Conservation (phyloP, 2,113 vertebrate species). For the Maccullochella peelii region DNA sequence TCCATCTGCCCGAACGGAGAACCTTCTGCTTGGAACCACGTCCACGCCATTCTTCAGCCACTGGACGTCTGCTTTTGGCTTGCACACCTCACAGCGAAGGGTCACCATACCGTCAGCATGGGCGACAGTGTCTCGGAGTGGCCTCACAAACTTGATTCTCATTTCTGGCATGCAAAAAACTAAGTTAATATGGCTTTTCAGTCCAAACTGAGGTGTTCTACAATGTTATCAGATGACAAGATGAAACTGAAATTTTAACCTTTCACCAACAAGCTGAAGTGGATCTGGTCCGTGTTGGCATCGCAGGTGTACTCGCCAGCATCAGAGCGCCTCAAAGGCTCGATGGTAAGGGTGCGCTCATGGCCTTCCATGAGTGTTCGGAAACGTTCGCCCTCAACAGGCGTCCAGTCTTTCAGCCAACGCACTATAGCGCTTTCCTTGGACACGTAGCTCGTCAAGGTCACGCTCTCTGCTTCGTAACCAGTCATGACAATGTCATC, state of each 20-base stretch:
- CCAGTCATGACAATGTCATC: conserved; percentile 78
- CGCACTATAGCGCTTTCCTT: conserved; percentile 76
- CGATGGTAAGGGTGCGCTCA: conserved; percentile 83
- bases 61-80: conserved; percentile 87
- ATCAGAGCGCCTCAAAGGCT: conserved; percentile 82
- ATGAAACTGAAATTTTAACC: conserved; percentile 71
- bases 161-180: conserved; percentile 81
- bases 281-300: conserved; percentile 83
- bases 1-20: conserved; percentile 82
- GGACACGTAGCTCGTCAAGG: conserved; percentile 84
- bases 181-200: neutral
- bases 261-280: conserved; percentile 87
- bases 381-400: conserved; percentile 80
- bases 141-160: conserved; percentile 85
- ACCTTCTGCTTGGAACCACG: conserved; percentile 78
- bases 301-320: conserved; percentile 89
- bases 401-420: conserved; percentile 87
- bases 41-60: conserved; percentile 87
- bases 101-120: conserved; percentile 86
- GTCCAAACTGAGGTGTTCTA: neutral
- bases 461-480: conserved; percentile 87
- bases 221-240: neutral
- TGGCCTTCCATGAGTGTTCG: conserved; percentile 79
- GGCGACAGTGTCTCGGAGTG: conserved; percentile 82
- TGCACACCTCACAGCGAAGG: conserved; percentile 88